Base-by-base conservation (phyloP, 2,888 invertebrate genomes). In the Venustoraphidia nigricollis region DNA sequence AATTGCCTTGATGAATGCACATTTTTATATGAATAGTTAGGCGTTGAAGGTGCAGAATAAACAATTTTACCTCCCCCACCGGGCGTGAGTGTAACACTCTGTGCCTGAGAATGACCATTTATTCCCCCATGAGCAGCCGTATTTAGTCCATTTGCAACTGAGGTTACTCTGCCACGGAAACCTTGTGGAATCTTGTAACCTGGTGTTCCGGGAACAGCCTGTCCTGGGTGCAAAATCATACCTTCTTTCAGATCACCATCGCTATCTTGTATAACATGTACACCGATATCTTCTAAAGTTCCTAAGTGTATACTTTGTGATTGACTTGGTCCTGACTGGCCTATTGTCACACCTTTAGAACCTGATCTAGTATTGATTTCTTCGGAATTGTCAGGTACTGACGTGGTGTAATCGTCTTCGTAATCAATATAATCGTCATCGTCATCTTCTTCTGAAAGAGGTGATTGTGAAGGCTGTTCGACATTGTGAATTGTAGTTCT, bases 111-210 rank as follows among this genome's bases (percentile, higher is more conserved):
- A 53, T 79, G 75, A 34, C 74, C 77, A 48, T 70, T 68, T 35
- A 68, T 70, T 6, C 71, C 69, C 5, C 79, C 78, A 2, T 72
- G 66, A 1, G 76, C 72, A 46, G 73, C 76, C 1, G 76, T 75
- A 55, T 72, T 66, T 11, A 71, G 71, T 47, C 75, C 76, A 14
- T 77, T 77, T 1, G 81, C 73, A 8, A 77, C 71, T 1, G 81
- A 79, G 49, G 66, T 65, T 43, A 83, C 76, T 47, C 77, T 75
- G 44, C 79, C 82, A 45, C 83, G 73, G 47, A 81, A 76, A 51
- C 88, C 78, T 51, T 73, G 60, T 50, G 86, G 79, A 63, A 89
- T 72, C 55, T 73, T 72, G 63, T 81, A 77, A 47, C 79, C 76
- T 50, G 78, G 71, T 55, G 78, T 72, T 48, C 87, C 77, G 45